Evolutionary conservation across 53 echinoderm and acorn worm species (phyloP).

Genomic region (Arbacia lixula): DNA sequence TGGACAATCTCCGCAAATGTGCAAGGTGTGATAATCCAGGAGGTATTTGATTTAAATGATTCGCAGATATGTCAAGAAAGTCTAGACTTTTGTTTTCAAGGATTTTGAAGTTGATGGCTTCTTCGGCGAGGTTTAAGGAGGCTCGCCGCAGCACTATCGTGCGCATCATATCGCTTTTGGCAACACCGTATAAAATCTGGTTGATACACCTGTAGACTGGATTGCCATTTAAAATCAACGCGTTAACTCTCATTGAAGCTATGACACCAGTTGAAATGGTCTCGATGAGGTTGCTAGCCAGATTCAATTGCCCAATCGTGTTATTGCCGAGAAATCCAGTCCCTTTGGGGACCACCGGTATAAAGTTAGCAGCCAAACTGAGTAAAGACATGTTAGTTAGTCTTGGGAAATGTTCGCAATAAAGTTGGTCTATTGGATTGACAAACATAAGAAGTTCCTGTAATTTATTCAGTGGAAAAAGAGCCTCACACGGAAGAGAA

Average conservation of each 20-base stretch:
- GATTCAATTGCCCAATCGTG: neutral
- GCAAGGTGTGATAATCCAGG: neutral
- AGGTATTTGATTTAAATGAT: neutral
- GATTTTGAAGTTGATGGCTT: neutral
- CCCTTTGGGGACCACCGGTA: neutral
- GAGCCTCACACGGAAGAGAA: conserved; percentile 25
- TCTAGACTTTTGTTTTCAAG: conserved; percentile 33
- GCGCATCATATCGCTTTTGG: neutral
- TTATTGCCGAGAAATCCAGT: conserved; percentile 27
- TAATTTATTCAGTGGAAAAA: conserved; percentile 15
- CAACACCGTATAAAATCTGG: conserved; percentile 19
- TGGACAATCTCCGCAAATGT: conserved; percentile 1
- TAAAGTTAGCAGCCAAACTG: conserved; percentile 25
- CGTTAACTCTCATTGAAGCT: neutral
- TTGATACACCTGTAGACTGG: neutral
- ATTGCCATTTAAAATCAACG: conserved; percentile 8
- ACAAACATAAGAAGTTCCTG: conserved; percentile 2
- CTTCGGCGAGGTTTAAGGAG: neutral
- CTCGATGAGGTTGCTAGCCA: neutral
- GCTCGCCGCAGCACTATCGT: neutral
- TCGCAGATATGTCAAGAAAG: conserved; percentile 9
- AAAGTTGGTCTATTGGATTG: neutral
- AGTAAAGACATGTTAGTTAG: neutral
- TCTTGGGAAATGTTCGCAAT: conserved; percentile 33
- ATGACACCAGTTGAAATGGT: neutral